Base-by-base conservation (phyloP, 1,140 invertebrate species). In the Lucilia sericata region DNA sequence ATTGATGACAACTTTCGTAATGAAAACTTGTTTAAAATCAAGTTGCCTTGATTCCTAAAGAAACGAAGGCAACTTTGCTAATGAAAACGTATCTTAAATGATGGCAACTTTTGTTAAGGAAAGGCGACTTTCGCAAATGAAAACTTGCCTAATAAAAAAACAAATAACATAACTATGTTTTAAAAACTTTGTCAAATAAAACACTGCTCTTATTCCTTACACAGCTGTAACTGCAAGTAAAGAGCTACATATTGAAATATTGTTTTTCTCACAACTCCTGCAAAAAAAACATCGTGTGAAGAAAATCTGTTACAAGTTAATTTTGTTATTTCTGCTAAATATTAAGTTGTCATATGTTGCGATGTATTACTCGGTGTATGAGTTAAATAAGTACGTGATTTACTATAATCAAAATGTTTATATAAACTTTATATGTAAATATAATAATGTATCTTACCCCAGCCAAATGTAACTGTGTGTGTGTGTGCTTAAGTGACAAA, bases 321-420 rank as follows among this genome's bases (percentile, higher is more conserved):
- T 70, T 70, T 70, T 25, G 65, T 21, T 30, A 30, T 70, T 19
- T 70, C 65, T 70, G 7, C 51, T 55, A n/a, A 60, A 17, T 60
- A 70, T 70, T 19, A 70, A 70, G 65, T 25, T 70, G 65, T 70
- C 65, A 70, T 70, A 70, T 70, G 65, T 70, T 70, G 65, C n/a
- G 9, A 70, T 70, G 65, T 70, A 12, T 60, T 42, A 42, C 17
- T 60, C 51, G 14, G 14, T 60, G 55, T 60, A 7, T 70, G n/a
- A 10, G 65, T 70, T 70, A 70, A 70, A 70, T 70, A 70, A 80
- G 21, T 80, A 80, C 76, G 76, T 80, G 76, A 80, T 80, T 80
- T 49, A 80, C 76, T 70, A 70, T 70, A 70, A 70, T 70, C 65
- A 21, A 70, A 70, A 70, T 80, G 76, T 49, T 80, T 49, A 80